Percentiles rank a stretch among this genome's conserved stretches.
Conservation (phyloP, 2,888 invertebrate genomes). For the Agrochola macilenta region DNA sequence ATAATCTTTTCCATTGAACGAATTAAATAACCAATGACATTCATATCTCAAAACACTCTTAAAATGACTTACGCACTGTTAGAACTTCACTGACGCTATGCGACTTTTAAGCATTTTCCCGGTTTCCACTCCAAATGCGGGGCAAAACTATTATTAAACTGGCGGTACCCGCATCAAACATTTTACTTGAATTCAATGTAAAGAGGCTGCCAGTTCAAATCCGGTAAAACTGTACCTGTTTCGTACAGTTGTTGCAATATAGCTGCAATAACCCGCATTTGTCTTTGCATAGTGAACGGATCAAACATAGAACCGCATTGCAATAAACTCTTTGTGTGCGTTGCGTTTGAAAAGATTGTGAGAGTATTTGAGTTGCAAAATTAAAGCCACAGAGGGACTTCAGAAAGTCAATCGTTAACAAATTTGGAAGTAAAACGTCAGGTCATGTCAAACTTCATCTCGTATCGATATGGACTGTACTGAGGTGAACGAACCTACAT, state of each 20-base stretch:
- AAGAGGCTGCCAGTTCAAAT: conserved; percentile 3
- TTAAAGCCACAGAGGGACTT: background rate
- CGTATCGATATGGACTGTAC: no score
- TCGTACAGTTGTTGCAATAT: conserved; percentile 53
- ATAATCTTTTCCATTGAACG: no score
- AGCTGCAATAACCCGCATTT: conserved; percentile 64
- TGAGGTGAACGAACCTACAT: no score
- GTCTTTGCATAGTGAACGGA: conserved; percentile 66
- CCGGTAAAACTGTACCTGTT: background rate
- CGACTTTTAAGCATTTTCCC: background rate
- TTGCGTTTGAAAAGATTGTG: conserved; percentile 59
- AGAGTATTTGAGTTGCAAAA: conserved; percentile 55
- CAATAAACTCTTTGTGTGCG: conserved; percentile 66
- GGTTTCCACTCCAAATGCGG: background rate
- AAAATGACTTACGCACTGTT: no score
- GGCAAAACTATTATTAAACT: background rate
- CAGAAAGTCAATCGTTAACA: conserved; percentile 5
- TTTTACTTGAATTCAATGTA: conserved; percentile 16
- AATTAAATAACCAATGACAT: no score
- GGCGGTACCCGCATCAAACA: background rate
- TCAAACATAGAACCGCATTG: conserved; percentile 64
- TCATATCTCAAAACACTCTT: no score
- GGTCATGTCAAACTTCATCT: no score
- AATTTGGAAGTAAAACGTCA: background rate
- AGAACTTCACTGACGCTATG: no score